Evolutionary conservation across 1,140 invertebrate genomes (phyloP), one percentile per base, ranked within the genome.

Genomic region (Dendrolimus kikuchii): DNA sequence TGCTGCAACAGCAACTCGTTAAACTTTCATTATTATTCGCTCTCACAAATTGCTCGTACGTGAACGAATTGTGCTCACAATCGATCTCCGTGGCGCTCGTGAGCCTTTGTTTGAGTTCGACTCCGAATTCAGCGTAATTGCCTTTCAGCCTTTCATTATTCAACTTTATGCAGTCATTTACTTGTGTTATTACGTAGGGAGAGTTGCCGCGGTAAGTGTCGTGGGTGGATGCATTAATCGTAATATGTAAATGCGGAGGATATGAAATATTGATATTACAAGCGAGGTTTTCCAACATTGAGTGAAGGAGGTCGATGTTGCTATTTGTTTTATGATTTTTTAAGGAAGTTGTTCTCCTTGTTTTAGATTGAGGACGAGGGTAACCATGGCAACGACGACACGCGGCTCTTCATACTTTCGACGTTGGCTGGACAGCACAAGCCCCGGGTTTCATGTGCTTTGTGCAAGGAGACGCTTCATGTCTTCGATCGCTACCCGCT

Each of bases 401-500:
- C 96, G 23, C 91, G 96, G 68, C 94, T 94, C 77, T 97, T 98
- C 89, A 95, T 98, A 66, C 88, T 98, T 70, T 96, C 95, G 38
- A 97, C 95, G 8, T 86, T 98, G 71, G 95, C 95, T 59, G 94
- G 94, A 23, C 91, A 95, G 56, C 93, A 96, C 62, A 93, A 93
- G 85, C 93, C 93, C 46, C 90, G 92, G 62, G 94, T 96, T 4
- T 90, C 92, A 4, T 98, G 96, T 79, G 94, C 98, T 6, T 89
- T 99, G 49, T 99, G 98, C 88, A 92, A 95, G 61, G 92, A 93
- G 44, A 91, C 93, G 6, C 91, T 99, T 90, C 90, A 94, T 49
- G 96, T 99, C 53, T 99, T 97, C 88, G 98, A 99, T 89, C 92
- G 96, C 57, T 99, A 99, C 89, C 98, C 98, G 2, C 88, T 99